Conservation (phyloP, 2,888 invertebrate genomes). For the Bellardia bayeri region DNA sequence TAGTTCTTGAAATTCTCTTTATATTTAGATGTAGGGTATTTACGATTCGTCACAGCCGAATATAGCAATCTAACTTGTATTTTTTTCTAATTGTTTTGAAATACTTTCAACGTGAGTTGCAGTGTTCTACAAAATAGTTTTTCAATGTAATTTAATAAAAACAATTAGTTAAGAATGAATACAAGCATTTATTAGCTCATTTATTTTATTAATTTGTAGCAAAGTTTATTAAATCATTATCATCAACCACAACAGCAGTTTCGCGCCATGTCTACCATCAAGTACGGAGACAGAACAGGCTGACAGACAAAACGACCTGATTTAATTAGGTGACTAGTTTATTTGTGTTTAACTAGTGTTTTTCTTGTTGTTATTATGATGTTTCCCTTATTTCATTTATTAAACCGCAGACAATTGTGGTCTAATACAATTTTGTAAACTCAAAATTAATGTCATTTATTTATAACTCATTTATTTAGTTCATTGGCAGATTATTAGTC, state of each 20-base stretch:
- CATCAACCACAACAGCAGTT: neutral
- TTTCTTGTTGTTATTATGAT: neutral
- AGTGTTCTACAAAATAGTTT: no score
- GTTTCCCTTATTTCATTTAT: neutral
- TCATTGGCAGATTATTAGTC: neutral
- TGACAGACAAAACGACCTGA: neutral
- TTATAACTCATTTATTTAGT: conserved; percentile 17
- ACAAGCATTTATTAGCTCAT: neutral
- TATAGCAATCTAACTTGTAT: no score
- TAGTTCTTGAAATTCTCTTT: no score
- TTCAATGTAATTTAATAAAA: neutral
- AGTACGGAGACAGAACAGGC: neutral
- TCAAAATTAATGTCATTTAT: conserved; percentile 2
- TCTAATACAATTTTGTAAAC: conserved; percentile 27
- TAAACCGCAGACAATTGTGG: conserved; percentile 59
- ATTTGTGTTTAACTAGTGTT: conserved; percentile 15
- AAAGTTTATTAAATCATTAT: neutral
- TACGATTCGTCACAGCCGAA: no score
- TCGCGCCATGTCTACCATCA: no score
- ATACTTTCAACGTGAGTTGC: no score
- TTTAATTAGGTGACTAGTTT: conserved; percentile 22
- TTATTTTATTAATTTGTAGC: neutral
- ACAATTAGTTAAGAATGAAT: neutral
- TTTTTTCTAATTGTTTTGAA: no score
- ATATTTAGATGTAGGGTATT: no score